Percentiles rank a stretch among this genome's conserved stretches.
These are phyloP conservation scores for Heterodera carotae DNA, from an alignment of 1,140 invertebrate genomes.

Conservation along the genomic window DNA sequence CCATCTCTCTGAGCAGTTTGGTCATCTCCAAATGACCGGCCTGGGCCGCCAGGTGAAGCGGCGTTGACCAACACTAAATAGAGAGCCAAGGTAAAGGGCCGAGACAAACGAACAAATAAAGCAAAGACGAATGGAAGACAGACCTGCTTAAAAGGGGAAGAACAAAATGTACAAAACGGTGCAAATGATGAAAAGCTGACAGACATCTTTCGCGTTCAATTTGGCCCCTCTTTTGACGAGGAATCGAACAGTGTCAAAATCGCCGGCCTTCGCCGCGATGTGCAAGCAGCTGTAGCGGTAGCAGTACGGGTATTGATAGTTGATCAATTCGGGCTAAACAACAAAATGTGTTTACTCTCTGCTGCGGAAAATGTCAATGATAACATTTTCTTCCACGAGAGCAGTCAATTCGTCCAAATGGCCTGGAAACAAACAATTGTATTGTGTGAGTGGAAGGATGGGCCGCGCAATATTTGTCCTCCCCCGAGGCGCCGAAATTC, in stretches of 20 bases:
- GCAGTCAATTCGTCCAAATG: slow-evolving; percentile 10
- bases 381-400: slow-evolving; percentile 20
- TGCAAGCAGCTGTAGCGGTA: slow-evolving; percentile 25
- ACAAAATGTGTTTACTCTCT: too few species aligned
- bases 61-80: slow-evolving; percentile 8
- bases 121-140: not conserved
- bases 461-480: too few species aligned
- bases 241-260: slow-evolving; percentile 18
- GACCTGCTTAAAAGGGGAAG: slow-evolving; percentile 8
- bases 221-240: slow-evolving; percentile 18
- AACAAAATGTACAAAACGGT: not conserved
- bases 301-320: slow-evolving; percentile 27
- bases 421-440: not conserved
- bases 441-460: too few species aligned
- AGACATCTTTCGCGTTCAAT: slow-evolving; percentile 27
- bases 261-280: slow-evolving; percentile 24
- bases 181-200: not conserved
- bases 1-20: slow-evolving; percentile 16
- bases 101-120: not conserved
- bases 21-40: slow-evolving; percentile 22
- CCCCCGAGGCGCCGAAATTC: too few species aligned
- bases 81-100: too few species aligned
- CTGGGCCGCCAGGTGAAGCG: slow-evolving; percentile 17
- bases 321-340: slow-evolving; percentile 30
- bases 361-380: not conserved